Percentiles rank a stretch among this genome's conserved stretches.
phyloP scores from a whole-genome alignment of 2,797 vertebrate genomes.

The Microctenopoma steveboyesi region DNA sequence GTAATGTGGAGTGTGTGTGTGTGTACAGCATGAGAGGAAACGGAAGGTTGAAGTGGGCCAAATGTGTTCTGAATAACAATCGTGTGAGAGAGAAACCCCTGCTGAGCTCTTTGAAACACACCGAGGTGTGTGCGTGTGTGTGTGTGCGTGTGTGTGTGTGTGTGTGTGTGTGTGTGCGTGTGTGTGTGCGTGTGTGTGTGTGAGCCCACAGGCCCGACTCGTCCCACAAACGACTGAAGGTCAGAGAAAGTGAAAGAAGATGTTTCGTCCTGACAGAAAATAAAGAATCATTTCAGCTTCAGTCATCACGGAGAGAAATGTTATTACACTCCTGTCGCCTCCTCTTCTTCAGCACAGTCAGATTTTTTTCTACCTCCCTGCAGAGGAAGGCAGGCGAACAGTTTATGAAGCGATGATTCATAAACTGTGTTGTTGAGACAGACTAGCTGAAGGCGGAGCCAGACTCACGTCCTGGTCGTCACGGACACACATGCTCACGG shows the following conservation, averaged over 20 bases:
- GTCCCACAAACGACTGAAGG: constrained; percentile 13
- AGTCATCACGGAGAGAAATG: neutral
- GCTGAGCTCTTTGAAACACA: constrained; percentile 25
- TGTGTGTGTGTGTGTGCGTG: constrained; percentile 10
- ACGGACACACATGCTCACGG: too few species aligned
- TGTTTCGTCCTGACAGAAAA: neutral
- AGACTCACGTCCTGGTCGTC: too few species aligned
- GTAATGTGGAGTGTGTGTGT: neutral
- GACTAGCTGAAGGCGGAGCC: too few species aligned
- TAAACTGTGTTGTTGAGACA: too few species aligned
- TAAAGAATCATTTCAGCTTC: too few species aligned
- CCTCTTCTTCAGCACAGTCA: neutral
- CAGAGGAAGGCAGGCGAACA: too few species aligned
- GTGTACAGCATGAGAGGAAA: constrained; percentile 14
- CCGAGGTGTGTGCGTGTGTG: neutral
- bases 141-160: constrained; percentile 12
- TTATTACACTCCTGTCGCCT: neutral
- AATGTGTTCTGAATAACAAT: constrained; percentile 63
- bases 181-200: neutral
- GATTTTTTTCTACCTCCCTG: too few species aligned
- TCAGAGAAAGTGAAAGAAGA: constrained; percentile 13
- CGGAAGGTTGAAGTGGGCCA: constrained; percentile 47
- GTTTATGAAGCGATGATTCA: too few species aligned
- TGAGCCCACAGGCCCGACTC: neutral
- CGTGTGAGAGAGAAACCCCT: constrained; percentile 16